A percentile compares a stretch with the other conserved stretches of the same genome.
phyloP scores from a whole-genome alignment of 2,888 invertebrate genomes.

The Empis stercorea region DNA sequence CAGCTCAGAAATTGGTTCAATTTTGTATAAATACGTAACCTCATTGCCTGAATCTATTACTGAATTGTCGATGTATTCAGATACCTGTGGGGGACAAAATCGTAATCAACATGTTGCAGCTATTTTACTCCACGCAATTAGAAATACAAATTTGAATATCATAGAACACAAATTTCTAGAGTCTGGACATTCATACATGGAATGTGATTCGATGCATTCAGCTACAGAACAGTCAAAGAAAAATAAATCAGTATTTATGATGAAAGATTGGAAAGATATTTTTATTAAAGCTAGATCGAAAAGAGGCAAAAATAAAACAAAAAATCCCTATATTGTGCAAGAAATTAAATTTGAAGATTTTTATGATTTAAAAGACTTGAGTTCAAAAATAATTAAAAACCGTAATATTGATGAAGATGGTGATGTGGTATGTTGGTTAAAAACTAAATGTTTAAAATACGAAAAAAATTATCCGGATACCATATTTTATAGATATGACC shows the following conservation, averaged over 20 bases:
- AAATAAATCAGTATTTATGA: background rate
- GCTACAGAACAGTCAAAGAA: constrained; percentile 3
- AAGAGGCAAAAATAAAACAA: background rate
- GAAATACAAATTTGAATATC: no score
- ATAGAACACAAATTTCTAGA: constrained; percentile 4
- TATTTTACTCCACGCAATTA: constrained; percentile 3
- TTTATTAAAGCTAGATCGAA: background rate
- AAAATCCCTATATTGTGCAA: background rate
- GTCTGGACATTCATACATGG: constrained; percentile 1
- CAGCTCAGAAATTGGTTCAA: constrained; percentile 15
- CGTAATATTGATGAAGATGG: constrained; percentile 1
- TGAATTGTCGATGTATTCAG: constrained; percentile 11
- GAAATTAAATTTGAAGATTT: background rate
- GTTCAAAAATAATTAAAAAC: constrained; percentile 1
- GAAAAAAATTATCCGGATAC: constrained; percentile 1
- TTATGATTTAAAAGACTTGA: background rate
- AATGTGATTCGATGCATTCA: no score
- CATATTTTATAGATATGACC: background rate
- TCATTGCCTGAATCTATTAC: constrained; percentile 5
- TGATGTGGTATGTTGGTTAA: constrained; percentile 1
- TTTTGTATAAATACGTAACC: constrained; percentile 12
- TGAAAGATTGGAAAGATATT: constrained; percentile 1
- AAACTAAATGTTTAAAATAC: constrained; percentile 3
- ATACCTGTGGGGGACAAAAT: constrained; percentile 18
- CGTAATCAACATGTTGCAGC: constrained; percentile 14